A percentile compares a stretch with the other conserved stretches of the same genome.
Conservation (phyloP, 2,113 vertebrate species). For the Pedionomus torquatus region DNA sequence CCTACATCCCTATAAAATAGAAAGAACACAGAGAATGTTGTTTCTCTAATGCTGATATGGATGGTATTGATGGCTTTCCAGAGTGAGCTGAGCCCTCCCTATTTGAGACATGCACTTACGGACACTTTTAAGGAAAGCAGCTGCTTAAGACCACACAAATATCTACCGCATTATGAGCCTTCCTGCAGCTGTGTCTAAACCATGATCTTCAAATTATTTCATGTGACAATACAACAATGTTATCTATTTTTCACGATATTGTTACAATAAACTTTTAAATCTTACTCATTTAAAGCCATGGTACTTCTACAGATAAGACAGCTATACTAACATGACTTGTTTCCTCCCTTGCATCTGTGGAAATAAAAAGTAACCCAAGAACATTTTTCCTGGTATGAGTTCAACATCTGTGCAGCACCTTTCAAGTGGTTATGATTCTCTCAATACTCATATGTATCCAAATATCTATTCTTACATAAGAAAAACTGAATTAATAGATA, state of each 20-base stretch:
- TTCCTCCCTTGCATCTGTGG: background rate
- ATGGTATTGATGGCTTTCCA: no score
- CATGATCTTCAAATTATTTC: background rate
- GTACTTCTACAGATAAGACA: background rate
- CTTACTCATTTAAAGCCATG: background rate
- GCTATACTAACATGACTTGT: background rate
- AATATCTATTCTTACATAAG: background rate
- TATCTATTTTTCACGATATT: background rate
- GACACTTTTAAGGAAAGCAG: background rate
- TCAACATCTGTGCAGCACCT: background rate
- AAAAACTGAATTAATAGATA: background rate
- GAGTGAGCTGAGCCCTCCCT: background rate
- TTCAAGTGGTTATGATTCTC: background rate
- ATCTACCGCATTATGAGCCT: fast-evolving
- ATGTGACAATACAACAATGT: background rate
- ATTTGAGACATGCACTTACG: fast-evolving
- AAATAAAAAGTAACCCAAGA: background rate
- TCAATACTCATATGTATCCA: background rate
- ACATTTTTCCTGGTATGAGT: background rate
- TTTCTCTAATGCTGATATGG: fast-evolving
- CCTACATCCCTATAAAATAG: background rate
- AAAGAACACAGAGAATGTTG: background rate
- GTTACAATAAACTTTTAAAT: fast-evolving
- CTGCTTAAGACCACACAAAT: background rate
- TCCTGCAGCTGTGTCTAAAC: background rate